phyloP scores from a whole-genome alignment of 2,113 vertebrate genomes.

The Pachycephala philippinensis region DNA sequence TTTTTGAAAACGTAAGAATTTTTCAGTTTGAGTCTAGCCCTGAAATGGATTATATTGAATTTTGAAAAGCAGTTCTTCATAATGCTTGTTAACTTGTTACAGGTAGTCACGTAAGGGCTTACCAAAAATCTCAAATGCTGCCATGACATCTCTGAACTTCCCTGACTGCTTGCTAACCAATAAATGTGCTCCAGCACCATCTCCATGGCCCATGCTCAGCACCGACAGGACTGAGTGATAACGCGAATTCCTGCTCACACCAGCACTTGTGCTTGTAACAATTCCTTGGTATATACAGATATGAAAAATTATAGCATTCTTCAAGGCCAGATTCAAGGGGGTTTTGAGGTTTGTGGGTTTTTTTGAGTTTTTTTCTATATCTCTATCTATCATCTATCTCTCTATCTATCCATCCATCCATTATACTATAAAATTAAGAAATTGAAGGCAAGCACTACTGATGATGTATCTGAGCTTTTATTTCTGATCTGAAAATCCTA shows the following conservation, averaged over 20 bases:
- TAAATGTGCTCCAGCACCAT: rapidly evolving
- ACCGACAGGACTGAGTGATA: rapidly evolving
- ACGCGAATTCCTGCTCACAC: neutral
- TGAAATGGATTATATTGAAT: neutral
- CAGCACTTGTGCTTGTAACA: neutral
- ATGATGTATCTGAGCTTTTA: neutral
- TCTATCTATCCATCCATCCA: neutral
- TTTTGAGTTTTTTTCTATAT: neutral
- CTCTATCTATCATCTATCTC: neutral
- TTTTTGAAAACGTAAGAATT: neutral
- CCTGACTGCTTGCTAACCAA: neutral
- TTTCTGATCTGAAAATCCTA: neutral
- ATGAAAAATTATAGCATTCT: neutral
- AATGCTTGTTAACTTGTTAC: neutral
- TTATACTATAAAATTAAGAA: neutral
- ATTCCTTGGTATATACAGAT: neutral
- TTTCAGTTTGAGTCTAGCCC: neutral
- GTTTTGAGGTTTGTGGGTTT: neutral
- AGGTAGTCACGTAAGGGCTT: neutral
- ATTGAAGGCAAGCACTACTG: neutral
- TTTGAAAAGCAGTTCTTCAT: neutral
- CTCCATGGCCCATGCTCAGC: neutral
- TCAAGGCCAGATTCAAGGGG: neutral
- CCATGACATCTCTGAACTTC: neutral
- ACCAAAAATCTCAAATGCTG: neutral